Evolutionary conservation across 2,888 invertebrate species (phyloP), one percentile per base, ranked within the genome.

Genomic region (Aphelenchoides bicaudatus): DNA sequence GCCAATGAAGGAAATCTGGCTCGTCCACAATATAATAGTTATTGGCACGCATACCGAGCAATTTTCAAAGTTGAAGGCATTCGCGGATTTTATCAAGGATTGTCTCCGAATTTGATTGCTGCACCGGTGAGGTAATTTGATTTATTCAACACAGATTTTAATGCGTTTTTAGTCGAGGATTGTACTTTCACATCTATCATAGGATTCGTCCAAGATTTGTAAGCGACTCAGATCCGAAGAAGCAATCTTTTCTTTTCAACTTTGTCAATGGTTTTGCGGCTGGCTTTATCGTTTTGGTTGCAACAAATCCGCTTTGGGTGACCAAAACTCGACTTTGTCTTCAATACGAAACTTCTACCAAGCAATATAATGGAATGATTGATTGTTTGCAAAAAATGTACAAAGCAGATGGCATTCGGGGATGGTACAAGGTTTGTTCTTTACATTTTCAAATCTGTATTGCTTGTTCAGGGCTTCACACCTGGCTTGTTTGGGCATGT

Each of bases 251-350:
- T 10, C 47, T 59, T 5, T 58, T 67, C 38, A 73, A 71, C 58
- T 61, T 75, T n/a, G 51, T 68, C 10, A 65, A 66, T 30, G 74
- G 74, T 8, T 66, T 61, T 25, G 34, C 66, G 1, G 61, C 70
- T 5, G 76, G 72, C 2, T 62, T 68, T 0, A 58, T 69, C 21
- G 63, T 78, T 28, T 73, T 94, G 56, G 79, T 90, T 50, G 86
- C 94, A 82, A 94, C 96, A 50, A 98, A 98, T 83, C 98, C 98
- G 48, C 88, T 98, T 75, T 99, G 96, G 96, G 94, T 98, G 70
- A 90, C 93, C 59, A 99, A 99, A 84, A 98, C 98, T 1, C 79
- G 94, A 56, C 85, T 98, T 63, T 98, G 96, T 79, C 85, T 98
- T 70, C 96, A 98, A 82, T 94, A 93, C 76, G 87, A 87, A 56